Evolutionary conservation across 2,113 vertebrate genomes (phyloP), one percentile per base, ranked within the genome.

Genomic region (Sphaerodactylus townsendi): DNA sequence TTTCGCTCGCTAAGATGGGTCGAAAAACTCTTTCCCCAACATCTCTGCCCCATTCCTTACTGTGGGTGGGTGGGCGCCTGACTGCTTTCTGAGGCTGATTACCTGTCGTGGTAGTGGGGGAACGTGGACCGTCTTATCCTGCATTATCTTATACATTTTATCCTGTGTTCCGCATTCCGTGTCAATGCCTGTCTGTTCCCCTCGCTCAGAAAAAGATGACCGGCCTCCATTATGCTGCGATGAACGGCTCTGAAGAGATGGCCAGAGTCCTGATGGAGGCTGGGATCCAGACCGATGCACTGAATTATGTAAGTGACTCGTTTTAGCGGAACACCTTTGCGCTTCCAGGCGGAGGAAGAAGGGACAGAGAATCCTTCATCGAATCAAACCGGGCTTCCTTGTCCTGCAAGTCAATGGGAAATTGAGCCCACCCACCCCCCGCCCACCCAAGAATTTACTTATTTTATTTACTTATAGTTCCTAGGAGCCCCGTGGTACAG

Each of bases 191-290:
- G 79, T 21, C 74, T 71, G 7, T 10, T 6, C 88, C 66, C 65
- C 69, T 86, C 19, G 86, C 68, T 25, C 88, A 98, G 98, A 97
- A 92, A 84, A 95, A 95, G 21, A 96, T 95, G 96, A 98, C 89
- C 11, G 96, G 97, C 85, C 97, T 99, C 39, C 98, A 99, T 89
- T 97, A 97, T 0, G 94, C 95, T 10, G 97, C 96, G 1, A 95
- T 95, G 39, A 79, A 91, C 0, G 97, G 98, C 89, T 94, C 92
- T 0, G 92, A 95, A 82, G 95, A 94, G 35, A 88, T 97, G 72
- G 94, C 94, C 85, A 88, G 89, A 72, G 79, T 96, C 56, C 96
- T 98, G 13, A 66, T 98, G 88, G 94, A 93, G 0, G 96, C 96
- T 28, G 97, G 97, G 85, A 95, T 96, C 91, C 92, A 93, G 74